Evolutionary conservation across 1,140 invertebrate species (phyloP).

Genomic region (Drosophila quadrilineata): DNA sequence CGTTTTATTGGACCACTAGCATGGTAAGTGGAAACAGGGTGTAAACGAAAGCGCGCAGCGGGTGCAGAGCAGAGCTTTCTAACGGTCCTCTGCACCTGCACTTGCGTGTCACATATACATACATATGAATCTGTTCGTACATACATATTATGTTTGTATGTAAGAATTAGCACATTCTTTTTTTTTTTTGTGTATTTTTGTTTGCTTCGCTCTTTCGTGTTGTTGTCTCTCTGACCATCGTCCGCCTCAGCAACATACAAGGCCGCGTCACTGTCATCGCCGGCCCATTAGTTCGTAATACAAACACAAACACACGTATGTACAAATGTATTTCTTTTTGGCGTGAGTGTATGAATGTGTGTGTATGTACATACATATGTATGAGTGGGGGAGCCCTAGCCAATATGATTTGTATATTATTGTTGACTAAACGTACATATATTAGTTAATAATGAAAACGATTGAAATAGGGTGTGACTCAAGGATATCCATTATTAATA

Average conservation of each 20-base stretch:
- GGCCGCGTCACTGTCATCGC: slow-evolving; percentile 10
- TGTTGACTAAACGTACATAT: slow-evolving; percentile 6
- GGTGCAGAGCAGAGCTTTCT: slow-evolving; percentile 17
- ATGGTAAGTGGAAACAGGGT: slow-evolving; percentile 26
- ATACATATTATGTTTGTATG: too few relatives aligned
- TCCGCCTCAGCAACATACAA: slow-evolving; percentile 14
- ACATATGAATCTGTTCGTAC: too few relatives aligned
- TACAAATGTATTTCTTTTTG: too few relatives aligned
- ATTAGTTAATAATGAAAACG: neutral
- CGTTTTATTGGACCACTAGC: slow-evolving; percentile 28
- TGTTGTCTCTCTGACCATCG: slow-evolving; percentile 26
- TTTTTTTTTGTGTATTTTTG: too few relatives aligned
- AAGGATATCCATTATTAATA: too few relatives aligned
- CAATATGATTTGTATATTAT: slow-evolving; percentile 31
- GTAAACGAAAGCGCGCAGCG: neutral
- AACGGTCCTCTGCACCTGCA: slow-evolving; percentile 29
- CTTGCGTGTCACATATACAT: too few relatives aligned
- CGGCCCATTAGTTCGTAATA: slow-evolving; percentile 15
- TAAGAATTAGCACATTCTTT: slow-evolving; percentile 22
- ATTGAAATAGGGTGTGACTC: slow-evolving; percentile 6
- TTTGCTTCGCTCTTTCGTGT: too few relatives aligned
- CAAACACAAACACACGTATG: neutral
- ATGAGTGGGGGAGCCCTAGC: slow-evolving; percentile 10
- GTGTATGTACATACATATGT: neutral
- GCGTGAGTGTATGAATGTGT: neutral